phyloP scores from a whole-genome alignment of 2,797 vertebrate genomes.

The Toxotes lorentzi region DNA sequence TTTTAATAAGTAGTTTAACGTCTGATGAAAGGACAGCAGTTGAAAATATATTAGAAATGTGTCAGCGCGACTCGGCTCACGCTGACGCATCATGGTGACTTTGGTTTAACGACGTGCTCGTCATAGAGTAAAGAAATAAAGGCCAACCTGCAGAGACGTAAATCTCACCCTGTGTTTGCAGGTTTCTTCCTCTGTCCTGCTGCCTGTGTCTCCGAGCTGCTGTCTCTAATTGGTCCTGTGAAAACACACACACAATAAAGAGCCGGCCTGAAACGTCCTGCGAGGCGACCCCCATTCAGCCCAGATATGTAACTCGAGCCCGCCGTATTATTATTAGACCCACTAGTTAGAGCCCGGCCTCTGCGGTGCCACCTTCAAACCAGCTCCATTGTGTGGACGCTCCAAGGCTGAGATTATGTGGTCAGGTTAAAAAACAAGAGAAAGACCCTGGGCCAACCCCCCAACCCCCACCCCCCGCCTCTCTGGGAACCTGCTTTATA shows the following conservation, averaged over 20 bases:
- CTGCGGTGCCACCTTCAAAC: constrained; percentile 80
- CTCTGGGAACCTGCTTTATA: constrained; percentile 66
- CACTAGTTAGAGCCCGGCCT: constrained; percentile 72
- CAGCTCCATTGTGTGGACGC: constrained; percentile 76
- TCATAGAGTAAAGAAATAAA: not conserved
- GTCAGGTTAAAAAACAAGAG: constrained; percentile 74
- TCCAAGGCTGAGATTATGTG: constrained; percentile 83
- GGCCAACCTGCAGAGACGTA: not conserved
- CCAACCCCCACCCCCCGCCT: not conserved
- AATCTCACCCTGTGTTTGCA: not conserved
- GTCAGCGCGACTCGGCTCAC: not conserved
- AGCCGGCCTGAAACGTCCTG: constrained; percentile 37
- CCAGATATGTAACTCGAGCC: constrained; percentile 78
- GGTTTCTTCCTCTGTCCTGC: not conserved
- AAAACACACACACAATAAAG: constrained; percentile 46
- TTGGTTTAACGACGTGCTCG: not conserved
- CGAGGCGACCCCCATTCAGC: constrained; percentile 56
- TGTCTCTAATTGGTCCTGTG: constrained; percentile 56
- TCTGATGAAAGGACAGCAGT: not conserved
- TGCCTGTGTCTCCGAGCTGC: not conserved
- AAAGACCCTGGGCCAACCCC: constrained; percentile 47
- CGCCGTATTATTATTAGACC: constrained; percentile 72
- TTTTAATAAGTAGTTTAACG: not conserved
- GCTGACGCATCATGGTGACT: not conserved
- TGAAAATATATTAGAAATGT: too few relatives aligned